These are phyloP conservation scores for Puffinus mauretanicus DNA, from an alignment of 2,113 vertebrate species.

Conservation along the genomic window DNA sequence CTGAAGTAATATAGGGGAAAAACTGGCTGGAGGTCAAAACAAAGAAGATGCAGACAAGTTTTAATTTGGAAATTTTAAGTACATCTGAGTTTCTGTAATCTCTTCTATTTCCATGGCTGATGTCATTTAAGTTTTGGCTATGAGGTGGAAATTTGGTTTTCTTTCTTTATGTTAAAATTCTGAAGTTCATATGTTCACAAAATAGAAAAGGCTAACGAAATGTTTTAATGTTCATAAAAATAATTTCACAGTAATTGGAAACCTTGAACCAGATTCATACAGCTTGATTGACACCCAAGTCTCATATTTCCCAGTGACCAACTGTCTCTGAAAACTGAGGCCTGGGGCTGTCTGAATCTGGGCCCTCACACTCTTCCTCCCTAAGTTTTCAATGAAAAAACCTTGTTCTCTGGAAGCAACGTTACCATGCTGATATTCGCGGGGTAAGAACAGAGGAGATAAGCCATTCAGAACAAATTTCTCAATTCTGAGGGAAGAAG, in stretches of 20 bases:
- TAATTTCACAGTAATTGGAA: background rate
- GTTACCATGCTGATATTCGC: background rate
- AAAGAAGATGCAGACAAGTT: background rate
- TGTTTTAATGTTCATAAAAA: background rate
- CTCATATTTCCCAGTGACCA: background rate
- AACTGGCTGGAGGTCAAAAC: background rate
- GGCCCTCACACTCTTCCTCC: background rate
- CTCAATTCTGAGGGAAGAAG: background rate
- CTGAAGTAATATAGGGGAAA: background rate
- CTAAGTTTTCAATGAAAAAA: background rate
- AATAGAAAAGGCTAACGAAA: background rate
- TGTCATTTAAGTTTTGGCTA: background rate
- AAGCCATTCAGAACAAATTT: background rate
- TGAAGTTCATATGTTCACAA: background rate
- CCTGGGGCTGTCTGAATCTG: background rate
- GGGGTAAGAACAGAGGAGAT: background rate
- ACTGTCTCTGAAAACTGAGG: background rate
- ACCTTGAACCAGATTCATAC: background rate
- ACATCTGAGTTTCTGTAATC: background rate
- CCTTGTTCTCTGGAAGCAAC: background rate
- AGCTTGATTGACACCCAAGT: background rate
- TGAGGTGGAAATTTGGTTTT: background rate
- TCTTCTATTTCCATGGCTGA: background rate
- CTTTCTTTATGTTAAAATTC: background rate
- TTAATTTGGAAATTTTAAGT: background rate